Conservation (phyloP, 2,797 vertebrate genomes). For the Betta splendens region DNA sequence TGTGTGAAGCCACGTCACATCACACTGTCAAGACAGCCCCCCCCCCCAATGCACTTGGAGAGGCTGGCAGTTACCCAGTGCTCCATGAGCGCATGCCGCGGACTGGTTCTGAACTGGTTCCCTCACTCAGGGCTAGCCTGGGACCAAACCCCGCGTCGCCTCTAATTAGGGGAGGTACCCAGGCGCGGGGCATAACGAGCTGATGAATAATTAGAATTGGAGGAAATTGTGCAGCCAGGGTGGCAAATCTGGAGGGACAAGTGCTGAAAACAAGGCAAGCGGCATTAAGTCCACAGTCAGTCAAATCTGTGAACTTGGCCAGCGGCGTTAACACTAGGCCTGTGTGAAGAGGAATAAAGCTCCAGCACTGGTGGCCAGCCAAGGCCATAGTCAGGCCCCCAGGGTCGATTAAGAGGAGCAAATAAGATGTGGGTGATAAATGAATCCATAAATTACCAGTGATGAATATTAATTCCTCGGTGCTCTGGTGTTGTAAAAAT, state of each 20-base stretch:
- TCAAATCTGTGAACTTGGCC: slow-evolving; percentile 89
- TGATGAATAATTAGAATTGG: slow-evolving; percentile 92
- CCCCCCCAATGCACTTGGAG: slow-evolving; percentile 57
- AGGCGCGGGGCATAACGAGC: slow-evolving; percentile 80
- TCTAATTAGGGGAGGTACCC: slow-evolving; percentile 81
- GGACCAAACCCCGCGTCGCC: slow-evolving; percentile 78
- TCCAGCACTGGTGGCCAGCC: slow-evolving; percentile 86
- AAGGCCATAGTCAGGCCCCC: slow-evolving; percentile 73
- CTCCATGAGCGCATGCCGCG: slow-evolving; percentile 55
- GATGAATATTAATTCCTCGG: slow-evolving; percentile 65
- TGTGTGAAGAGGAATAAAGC: slow-evolving; percentile 83
- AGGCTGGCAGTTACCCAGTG: slow-evolving; percentile 77
- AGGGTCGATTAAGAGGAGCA: slow-evolving; percentile 74
- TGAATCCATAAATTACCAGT: slow-evolving; percentile 74
- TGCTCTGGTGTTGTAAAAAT: slow-evolving; percentile 27
- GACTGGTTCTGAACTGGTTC: slow-evolving; percentile 86
- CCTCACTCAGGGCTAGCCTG: slow-evolving; percentile 80
- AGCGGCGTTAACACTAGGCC: slow-evolving; percentile 86
- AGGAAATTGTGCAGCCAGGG: slow-evolving; percentile 86
- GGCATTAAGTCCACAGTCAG: slow-evolving; percentile 93
- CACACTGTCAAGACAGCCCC: slow-evolving; percentile 63
- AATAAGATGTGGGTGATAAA: slow-evolving; percentile 78
- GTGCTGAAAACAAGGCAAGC: slow-evolving; percentile 93
- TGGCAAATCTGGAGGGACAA: slow-evolving; percentile 96
- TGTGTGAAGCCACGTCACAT: slow-evolving; percentile 70